A percentile compares a stretch with the other conserved stretches of the same genome.
These are phyloP conservation scores for Bombyx mandarina DNA, from an alignment of 1,140 invertebrate genomes.

Conservation along the genomic window DNA sequence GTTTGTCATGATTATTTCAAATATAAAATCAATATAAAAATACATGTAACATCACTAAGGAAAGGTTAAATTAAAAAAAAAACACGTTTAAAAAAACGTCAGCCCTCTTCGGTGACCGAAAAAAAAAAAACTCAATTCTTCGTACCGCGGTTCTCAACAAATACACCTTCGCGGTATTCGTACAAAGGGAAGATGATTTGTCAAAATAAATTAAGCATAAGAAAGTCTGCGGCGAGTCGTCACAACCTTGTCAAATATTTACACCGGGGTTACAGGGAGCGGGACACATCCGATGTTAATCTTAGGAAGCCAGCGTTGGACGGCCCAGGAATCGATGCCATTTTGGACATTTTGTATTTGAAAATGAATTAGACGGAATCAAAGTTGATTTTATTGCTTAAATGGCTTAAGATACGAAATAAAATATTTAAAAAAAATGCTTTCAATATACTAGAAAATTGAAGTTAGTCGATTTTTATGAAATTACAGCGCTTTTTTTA, in stretches of 20 bases:
- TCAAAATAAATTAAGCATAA: slow-evolving; percentile 67
- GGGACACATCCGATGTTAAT: slow-evolving; percentile 35
- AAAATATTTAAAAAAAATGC: too few species aligned
- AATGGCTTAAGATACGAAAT: too few species aligned
- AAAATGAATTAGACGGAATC: too few species aligned
- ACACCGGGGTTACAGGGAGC: slow-evolving; percentile 27
- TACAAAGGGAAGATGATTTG: slow-evolving; percentile 56
- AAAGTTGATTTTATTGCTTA: too few species aligned
- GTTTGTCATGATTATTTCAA: too few species aligned
- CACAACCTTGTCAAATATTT: slow-evolving; percentile 58
- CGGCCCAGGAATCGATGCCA: too few species aligned
- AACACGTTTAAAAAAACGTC: slow-evolving; percentile 3
- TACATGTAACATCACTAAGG: neutral
- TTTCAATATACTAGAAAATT: too few species aligned
- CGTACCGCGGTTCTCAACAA: slow-evolving; percentile 14
- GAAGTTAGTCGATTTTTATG: too few species aligned
- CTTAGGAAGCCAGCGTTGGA: slow-evolving; percentile 12
- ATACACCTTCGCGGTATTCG: slow-evolving; percentile 23
- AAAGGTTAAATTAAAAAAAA: slow-evolving; percentile 12
- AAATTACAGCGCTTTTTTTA: too few species aligned
- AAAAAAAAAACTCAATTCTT: slow-evolving; percentile 4
- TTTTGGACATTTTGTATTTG: too few species aligned
- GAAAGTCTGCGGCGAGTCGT: slow-evolving; percentile 44
- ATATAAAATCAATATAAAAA: too few species aligned
- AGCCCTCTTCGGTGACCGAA: slow-evolving; percentile 2